Conservation (phyloP, 2,797 vertebrate genomes). For the Oreortyx pictus region DNA sequence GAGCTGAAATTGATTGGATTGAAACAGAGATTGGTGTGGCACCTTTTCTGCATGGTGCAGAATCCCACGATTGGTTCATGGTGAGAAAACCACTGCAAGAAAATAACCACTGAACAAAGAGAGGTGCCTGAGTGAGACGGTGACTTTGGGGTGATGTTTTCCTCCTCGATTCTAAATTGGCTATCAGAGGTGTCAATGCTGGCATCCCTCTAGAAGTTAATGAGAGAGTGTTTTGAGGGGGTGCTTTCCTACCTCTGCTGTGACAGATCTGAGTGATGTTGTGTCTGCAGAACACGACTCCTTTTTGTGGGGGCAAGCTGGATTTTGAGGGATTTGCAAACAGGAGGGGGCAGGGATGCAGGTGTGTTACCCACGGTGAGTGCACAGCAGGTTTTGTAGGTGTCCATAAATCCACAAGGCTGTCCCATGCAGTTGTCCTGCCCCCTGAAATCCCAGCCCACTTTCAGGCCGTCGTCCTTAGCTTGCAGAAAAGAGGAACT, state of each 20-base stretch:
- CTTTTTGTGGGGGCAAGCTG: neutral
- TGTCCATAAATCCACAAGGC: neutral
- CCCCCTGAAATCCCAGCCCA: neutral
- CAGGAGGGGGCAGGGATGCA: neutral
- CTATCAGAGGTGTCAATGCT: neutral
- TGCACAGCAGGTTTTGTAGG: neutral
- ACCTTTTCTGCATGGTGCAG: too few relatives aligned
- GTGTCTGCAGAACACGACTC: neutral
- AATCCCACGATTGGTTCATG: too few relatives aligned
- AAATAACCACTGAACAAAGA: too few relatives aligned
- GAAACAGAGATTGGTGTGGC: too few relatives aligned
- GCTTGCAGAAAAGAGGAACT: neutral
- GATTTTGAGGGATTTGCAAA: neutral
- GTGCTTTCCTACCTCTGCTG: neutral
- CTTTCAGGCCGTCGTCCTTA: accelerated
- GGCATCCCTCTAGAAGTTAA: neutral
- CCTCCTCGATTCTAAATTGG: neutral
- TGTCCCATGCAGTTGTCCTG: neutral
- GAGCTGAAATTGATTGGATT: too few relatives aligned
- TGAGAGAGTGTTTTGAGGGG: neutral
- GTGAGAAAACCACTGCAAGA: too few relatives aligned
- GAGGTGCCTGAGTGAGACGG: too few relatives aligned
- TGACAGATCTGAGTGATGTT: neutral
- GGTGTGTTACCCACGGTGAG: neutral
- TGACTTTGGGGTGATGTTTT: neutral